Conservation (phyloP, 2,113 vertebrate species). For the Channa argus region DNA sequence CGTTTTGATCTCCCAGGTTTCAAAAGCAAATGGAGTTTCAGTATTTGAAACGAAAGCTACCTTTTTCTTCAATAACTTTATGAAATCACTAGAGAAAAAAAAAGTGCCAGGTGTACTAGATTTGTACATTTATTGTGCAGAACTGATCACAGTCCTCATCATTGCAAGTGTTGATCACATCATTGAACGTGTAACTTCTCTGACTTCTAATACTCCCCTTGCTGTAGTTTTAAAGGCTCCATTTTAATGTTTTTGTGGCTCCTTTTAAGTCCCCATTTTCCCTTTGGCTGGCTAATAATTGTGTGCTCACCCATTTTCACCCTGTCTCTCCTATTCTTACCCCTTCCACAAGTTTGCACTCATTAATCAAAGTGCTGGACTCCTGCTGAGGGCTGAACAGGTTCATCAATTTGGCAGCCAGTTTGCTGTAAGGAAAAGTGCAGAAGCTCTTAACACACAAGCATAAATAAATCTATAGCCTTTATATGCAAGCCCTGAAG, state of each 20-base stretch:
- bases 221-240: conserved; percentile 14
- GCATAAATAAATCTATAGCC: conserved; percentile 94
- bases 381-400: conserved; percentile 92
- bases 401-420: conserved; percentile 93
- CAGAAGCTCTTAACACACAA: conserved; percentile 87
- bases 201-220: neutral
- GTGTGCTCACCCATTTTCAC: conserved; percentile 80
- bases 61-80: neutral
- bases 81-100: neutral
- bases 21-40: conserved; percentile 25
- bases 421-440: conserved; percentile 89
- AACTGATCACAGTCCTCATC: conserved; percentile 11
- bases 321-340: conserved; percentile 74
- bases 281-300: conserved; percentile 71
- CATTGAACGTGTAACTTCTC: neutral
- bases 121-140: conserved; percentile 10
- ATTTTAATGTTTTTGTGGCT: conserved; percentile 6
- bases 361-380: conserved; percentile 92
- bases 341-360: conserved; percentile 86
- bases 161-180: conserved; percentile 24
- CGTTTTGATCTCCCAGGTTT: conserved; percentile 46
- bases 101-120: neutral
- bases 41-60: too few relatives aligned
- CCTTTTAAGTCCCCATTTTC: neutral
- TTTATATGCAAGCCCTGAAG: conserved; percentile 95